A percentile compares a stretch with the other conserved stretches of the same genome.
Conservation (phyloP, 2,113 vertebrate genomes). For the Campylomormyrus numenius region DNA sequence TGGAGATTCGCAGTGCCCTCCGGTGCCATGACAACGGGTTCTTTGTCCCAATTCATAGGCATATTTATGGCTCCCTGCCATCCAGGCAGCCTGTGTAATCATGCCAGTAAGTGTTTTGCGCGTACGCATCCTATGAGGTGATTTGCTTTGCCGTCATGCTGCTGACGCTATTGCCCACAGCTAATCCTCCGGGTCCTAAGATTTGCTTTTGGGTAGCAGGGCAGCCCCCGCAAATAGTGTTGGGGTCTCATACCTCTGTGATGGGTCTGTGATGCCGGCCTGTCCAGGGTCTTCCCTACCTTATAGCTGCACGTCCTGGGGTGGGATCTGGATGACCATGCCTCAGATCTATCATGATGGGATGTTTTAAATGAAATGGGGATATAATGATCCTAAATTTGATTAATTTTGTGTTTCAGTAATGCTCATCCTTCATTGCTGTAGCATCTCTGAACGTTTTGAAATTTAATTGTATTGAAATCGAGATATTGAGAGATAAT, state of each 20-base stretch:
- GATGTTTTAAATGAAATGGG: background rate
- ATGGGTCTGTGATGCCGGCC: background rate
- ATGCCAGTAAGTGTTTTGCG: background rate
- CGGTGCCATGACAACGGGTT: conserved; percentile 10
- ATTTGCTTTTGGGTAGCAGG: background rate
- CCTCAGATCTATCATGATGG: background rate
- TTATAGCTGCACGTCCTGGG: background rate
- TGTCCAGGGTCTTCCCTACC: background rate
- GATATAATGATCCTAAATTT: background rate
- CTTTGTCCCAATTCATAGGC: conserved; percentile 18
- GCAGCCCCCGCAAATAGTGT: background rate
- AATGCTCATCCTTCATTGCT: background rate
- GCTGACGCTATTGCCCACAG: background rate
- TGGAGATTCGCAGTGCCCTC: background rate
- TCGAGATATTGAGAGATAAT: background rate
- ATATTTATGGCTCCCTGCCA: conserved; percentile 6
- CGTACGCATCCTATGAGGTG: background rate
- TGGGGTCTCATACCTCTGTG: background rate
- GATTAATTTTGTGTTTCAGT: background rate
- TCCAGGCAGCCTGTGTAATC: background rate
- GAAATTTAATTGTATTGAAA: background rate
- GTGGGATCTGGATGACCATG: background rate
- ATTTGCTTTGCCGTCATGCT: background rate
- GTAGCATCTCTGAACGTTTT: background rate
- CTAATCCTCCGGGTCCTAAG: background rate